Conservation (phyloP, 2,888 invertebrate genomes). For the Cheilosia vulpina region DNA sequence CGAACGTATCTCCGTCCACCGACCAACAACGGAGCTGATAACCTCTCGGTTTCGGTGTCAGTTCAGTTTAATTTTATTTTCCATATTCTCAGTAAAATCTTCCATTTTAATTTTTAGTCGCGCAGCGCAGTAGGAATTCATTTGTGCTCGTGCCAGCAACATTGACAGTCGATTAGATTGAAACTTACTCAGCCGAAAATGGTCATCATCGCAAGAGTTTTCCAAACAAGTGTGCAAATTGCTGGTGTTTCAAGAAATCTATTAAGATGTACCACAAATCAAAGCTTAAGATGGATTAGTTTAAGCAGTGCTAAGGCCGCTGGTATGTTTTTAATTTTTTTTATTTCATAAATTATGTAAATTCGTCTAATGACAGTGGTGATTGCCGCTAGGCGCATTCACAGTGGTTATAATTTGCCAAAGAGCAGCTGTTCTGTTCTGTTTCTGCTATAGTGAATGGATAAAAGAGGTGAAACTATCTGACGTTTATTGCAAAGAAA, state of each 20-base stretch:
- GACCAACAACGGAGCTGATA: constrained; percentile 72
- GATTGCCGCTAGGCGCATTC: constrained; percentile 41
- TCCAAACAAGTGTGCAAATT: constrained; percentile 77
- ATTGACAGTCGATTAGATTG: constrained; percentile 40
- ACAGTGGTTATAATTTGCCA: constrained; percentile 45
- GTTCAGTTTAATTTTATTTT: constrained; percentile 14
- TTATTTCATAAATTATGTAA: constrained; percentile 66
- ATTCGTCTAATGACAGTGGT: not conserved
- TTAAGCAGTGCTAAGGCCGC: constrained; percentile 77
- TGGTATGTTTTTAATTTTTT: constrained; percentile 76
- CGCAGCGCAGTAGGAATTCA: constrained; percentile 60
- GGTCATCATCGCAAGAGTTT: constrained; percentile 79
- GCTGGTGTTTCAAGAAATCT: constrained; percentile 67
- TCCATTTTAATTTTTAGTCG: constrained; percentile 23
- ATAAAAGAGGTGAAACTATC: not conserved
- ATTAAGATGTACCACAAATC: constrained; percentile 43
- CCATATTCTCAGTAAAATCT: constrained; percentile 19
- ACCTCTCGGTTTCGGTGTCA: constrained; percentile 54
- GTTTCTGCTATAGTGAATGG: constrained; percentile 36
- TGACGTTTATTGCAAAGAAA: constrained; percentile 42
- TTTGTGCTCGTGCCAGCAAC: constrained; percentile 74
- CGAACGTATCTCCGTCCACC: constrained; percentile 2
- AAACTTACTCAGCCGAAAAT: constrained; percentile 75
- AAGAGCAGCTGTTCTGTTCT: constrained; percentile 20
- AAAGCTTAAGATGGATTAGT: constrained; percentile 77